Base-by-base conservation (phyloP, 2,113 vertebrate species). In the Solea solea region DNA sequence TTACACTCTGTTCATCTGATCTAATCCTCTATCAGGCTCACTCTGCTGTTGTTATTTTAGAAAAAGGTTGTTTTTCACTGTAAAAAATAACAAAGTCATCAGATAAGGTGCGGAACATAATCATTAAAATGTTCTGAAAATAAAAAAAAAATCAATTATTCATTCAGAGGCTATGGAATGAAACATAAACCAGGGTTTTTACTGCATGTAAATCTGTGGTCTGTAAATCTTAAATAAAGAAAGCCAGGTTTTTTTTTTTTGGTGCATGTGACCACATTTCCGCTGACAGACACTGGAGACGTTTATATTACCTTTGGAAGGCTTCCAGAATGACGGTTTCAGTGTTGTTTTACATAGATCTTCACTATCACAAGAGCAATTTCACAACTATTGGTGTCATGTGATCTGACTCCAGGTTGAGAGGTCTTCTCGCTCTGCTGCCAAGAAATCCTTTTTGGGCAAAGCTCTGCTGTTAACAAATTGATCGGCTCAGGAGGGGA, bases 381-480 rank as follows among this genome's bases (percentile, higher is more conserved):
- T 53, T 55, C 41, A 46, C 25, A 40, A 12, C 61, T 28, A 15
- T 27, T 53, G 2, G 0, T 25, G 15, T 34, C 27, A 25, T 53
- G 61, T 49, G 60, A 64, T 69, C 50, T 46, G 10, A 59, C 41
- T 4, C 11, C 2, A 8, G 49, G 52, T 70, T 60, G 25, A 70
- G 10, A 49, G 40, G 50, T 62, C 51, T 15, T 21, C 64, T 62
- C 66, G 54, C 51, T 55, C 50, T 48, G 50, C 46, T 48, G 69
- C 71, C 72, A 81, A 61, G 50, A 68, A 60, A 72, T 46, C 15
- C 65, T 74, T 65, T 71, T 53, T 25, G 57, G 46, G 25, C 4
- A 21, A 71, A 52, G 15, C 46, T 58, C 48, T 21, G 49, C 21
- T 68, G 59, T 78, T 69, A 54, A 79, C 67, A 80, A 67, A 82